Base-by-base conservation (phyloP, 2,888 invertebrate species). In the Trachelus iudaicus region DNA sequence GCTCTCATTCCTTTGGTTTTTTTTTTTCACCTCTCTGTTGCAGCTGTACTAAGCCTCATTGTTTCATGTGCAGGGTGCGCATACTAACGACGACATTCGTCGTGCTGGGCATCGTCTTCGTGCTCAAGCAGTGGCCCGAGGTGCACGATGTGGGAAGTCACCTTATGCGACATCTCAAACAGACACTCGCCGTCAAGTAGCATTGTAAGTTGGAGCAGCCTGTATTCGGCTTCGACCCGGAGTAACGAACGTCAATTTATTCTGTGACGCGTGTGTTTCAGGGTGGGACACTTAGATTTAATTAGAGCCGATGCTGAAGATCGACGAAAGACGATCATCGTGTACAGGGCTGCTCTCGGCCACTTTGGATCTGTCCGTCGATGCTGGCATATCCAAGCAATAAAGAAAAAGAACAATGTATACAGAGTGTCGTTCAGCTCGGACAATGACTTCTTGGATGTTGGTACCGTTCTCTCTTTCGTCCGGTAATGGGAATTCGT, bases 111-210 rank as follows among this genome's bases (percentile, higher is more conserved):
- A 95, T 96, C 86, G 95, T 97, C 86, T 95, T 97, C 93, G 95
- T 97, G 85, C 94, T 97, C 90, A 95, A 96, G 90, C 97, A 97
- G 90, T 97, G 97, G 97, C 97, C 97, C 77, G 97, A 97, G 91
- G 95, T 97, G 85, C 94, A 95, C 90, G 96, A 96, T 88, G 95
- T 97, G 83, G 96, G 96, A 33, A 95, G 95, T 83, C 96, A 96
- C 86, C 94, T 96, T 83, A 94, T 96, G 92, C 94, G 95, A 86
- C 94, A 96, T 87, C 94, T 96, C 88, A 96, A 96, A 92, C 95
- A 96, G 92, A 96, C 95, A 87, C 92, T 96, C 83, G 95, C 96
- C 87, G 95, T 95, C 89, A 95, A 95, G 90, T 95, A 94, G 90
- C 89, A 91, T 87, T 89, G 90, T 90, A 85, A 90, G 88, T 89